Base-by-base conservation (phyloP, 2,888 invertebrate genomes). In the Amblyjoppa fuscipennis region DNA sequence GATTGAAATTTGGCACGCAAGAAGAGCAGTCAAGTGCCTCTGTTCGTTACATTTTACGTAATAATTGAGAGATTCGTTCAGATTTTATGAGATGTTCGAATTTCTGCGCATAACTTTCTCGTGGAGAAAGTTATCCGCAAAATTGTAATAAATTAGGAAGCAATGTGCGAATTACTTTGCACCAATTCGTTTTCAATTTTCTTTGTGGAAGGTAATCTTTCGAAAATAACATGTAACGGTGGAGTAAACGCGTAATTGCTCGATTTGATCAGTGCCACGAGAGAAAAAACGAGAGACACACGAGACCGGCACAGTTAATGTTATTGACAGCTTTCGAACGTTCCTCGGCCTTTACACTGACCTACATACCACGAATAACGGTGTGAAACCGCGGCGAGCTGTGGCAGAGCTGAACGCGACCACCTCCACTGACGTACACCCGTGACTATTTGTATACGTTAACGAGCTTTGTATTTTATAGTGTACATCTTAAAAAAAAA, bases 291-390 rank as follows among this genome's bases (percentile, higher is more conserved):
- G 25, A 59, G 70, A 70, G 74, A 61, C 28, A 45, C 41, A 61
- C 28, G 61, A 74, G 45, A 74, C 6, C 73, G 31, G 34, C 51
- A 73, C 73, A 20, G 31, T 73, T 73, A 79, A 84, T 64, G 79
- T 87, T 84, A 89, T 87, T 89, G 87, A 87, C 89, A 87, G 91
- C 92, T 93, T 93, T 93, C 92, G 90, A 92, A 90, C 89, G 88
- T 85, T 89, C 71, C 38, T 73, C 91, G 93, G 93, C 92, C 93
- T 93, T 93, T 93, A 93, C 93, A 93, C 92, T 93, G 93, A 93
- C 93, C 93, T 87, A 93, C 92, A 93, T 93, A 90, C 89, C 87
- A 80, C 80, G 81, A 90, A 89, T 91, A 90, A 90, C 90, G 87
- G 88, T 84, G 83, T 83, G 85, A 81, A 73, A 83, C 53, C 75